Evolutionary conservation across 2,797 vertebrate genomes (phyloP).

Genomic region (Chelidonichthys spinosus): DNA sequence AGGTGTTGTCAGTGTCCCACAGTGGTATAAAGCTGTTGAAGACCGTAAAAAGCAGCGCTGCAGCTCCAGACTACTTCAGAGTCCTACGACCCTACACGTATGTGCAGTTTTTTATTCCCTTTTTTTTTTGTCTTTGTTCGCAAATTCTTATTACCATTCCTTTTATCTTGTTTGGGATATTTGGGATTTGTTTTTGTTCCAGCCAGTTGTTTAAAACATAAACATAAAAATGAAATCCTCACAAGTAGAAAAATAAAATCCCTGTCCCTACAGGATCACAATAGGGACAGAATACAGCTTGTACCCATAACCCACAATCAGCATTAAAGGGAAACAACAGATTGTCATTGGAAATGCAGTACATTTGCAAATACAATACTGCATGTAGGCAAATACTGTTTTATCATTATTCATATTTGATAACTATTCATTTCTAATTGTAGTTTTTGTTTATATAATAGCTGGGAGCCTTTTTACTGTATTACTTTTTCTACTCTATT

Average conservation of each 20-base stretch:
- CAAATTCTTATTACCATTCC: background rate
- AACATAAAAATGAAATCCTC: background rate
- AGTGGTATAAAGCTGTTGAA: conserved; percentile 91
- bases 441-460: background rate
- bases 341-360: background rate
- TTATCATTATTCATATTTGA: background rate
- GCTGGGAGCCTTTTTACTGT: background rate
- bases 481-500: background rate
- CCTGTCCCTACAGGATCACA: background rate
- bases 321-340: background rate
- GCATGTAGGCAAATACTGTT: background rate
- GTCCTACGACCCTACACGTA: conserved; percentile 93
- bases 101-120: conserved; percentile 12
- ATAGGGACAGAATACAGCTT: background rate
- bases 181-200: background rate
- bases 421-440: background rate
- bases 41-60: conserved; percentile 86
- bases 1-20: conserved; percentile 94
- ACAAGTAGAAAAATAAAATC: background rate
- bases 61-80: conserved; percentile 89
- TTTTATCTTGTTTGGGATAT: background rate
- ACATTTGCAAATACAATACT: background rate
- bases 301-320: background rate
- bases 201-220: background rate
- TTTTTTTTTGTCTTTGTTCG: background rate